phyloP scores from a whole-genome alignment of 53 echinoderm and acorn worm species.

The Mesocentrotus franciscanus region DNA sequence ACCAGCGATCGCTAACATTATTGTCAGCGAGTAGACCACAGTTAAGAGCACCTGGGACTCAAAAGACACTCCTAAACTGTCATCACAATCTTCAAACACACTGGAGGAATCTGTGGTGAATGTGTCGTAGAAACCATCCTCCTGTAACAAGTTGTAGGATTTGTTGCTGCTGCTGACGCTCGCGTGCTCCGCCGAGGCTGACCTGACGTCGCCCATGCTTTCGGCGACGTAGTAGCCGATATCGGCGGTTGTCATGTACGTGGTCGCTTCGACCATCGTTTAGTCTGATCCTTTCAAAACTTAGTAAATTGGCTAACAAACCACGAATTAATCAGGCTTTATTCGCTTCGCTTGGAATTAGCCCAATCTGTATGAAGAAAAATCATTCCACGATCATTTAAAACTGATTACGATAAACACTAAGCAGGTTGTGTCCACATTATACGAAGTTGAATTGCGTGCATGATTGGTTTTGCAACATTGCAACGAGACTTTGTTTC shows the following conservation, averaged over 20 bases:
- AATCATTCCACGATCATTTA: not conserved
- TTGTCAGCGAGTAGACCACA: slow-evolving; percentile 77
- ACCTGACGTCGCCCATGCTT: not conserved
- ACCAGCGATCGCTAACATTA: slow-evolving; percentile 74
- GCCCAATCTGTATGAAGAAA: not conserved
- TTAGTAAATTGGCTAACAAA: not conserved
- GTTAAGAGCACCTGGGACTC: slow-evolving; percentile 70
- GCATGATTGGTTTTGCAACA: not conserved
- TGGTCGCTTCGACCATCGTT: not conserved
- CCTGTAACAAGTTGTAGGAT: not conserved
- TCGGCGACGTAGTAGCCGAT: slow-evolving; percentile 1
- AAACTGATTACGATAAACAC: not conserved
- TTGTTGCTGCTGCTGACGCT: not conserved
- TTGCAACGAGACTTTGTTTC: not conserved
- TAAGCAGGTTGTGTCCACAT: not conserved
- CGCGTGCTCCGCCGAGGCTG: not conserved
- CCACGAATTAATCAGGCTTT: not conserved
- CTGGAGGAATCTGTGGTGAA: not conserved
- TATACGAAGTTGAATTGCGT: not conserved
- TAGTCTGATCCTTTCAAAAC: not conserved
- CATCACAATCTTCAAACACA: not conserved
- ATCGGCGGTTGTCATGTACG: not conserved
- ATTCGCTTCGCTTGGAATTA: not conserved
- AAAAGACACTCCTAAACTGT: slow-evolving; percentile 73
- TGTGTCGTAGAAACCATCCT: not conserved